A percentile compares a stretch with the other conserved stretches of the same genome.
phyloP scores from a whole-genome alignment of 2,888 invertebrate genomes.

The Dromius quadrimaculatus region DNA sequence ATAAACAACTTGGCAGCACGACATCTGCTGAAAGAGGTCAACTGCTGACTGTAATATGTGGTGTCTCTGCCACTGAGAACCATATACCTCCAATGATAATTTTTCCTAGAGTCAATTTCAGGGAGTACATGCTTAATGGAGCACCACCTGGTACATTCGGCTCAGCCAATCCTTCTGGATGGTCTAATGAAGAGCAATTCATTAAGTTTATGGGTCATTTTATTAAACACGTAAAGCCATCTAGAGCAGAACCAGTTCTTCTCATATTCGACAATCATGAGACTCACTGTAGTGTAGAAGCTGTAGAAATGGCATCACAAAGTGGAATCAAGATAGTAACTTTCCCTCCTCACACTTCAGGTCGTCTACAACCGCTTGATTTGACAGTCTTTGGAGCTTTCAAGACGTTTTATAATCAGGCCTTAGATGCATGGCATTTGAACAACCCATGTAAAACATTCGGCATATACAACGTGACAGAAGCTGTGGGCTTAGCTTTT shows the following conservation, averaged over 20 bases:
- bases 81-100: constrained; percentile 62
- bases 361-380: not conserved
- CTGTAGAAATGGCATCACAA: constrained; percentile 59
- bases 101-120: constrained; percentile 61
- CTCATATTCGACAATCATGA: constrained; percentile 60
- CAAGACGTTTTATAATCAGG: not conserved
- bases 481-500: too few species aligned
- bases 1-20: constrained; percentile 61
- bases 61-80: constrained; percentile 62
- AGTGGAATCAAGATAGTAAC: constrained; percentile 62
- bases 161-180: constrained; percentile 59
- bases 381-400: not conserved
- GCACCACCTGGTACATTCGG: constrained; percentile 62
- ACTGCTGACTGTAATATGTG: constrained; percentile 61
- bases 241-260: constrained; percentile 56
- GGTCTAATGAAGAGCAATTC: constrained; percentile 60
- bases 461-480: too few species aligned
- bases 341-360: constrained; percentile 9
- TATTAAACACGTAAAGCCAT: constrained; percentile 57
- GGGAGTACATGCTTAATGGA: constrained; percentile 60
- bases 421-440: not conserved
- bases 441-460: not conserved
- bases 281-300: constrained; percentile 56
- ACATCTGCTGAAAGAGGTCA: constrained; percentile 62
- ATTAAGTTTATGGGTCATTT: constrained; percentile 59